phyloP scores from a whole-genome alignment of 2,888 invertebrate species.

The Meganola albula region DNA sequence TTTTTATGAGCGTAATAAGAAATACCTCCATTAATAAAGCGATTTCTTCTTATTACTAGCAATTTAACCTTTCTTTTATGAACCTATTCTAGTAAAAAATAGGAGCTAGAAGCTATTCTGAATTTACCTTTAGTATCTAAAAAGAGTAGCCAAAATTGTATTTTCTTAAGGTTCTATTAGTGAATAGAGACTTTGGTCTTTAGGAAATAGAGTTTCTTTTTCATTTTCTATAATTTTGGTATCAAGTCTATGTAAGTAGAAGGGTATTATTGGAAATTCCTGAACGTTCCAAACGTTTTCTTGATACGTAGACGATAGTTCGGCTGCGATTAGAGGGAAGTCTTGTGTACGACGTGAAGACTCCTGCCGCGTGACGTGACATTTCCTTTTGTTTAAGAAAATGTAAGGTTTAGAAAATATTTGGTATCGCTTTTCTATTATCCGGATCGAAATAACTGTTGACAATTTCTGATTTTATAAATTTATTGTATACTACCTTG shows the following conservation, averaged over 20 bases:
- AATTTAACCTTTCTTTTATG: constrained; percentile 37
- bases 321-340: constrained; percentile 58
- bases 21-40: constrained; percentile 49
- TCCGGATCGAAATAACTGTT: no score
- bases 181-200: constrained; percentile 28
- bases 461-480: no score
- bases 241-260: constrained; percentile 22
- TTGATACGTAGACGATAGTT: constrained; percentile 60
- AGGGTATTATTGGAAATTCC: constrained; percentile 73
- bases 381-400: constrained; percentile 34
- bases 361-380: constrained; percentile 41
- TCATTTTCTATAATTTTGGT: constrained; percentile 6
- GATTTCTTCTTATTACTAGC: constrained; percentile 51
- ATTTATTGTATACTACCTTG: no score
- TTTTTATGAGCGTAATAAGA: constrained; percentile 35
- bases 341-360: constrained; percentile 49
- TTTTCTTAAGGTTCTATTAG: constrained; percentile 21
- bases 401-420: constrained; percentile 12
- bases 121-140: constrained; percentile 63
- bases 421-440: no score
- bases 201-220: constrained; percentile 15
- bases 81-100: constrained; percentile 38
- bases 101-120: constrained; percentile 61
- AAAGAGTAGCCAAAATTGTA: constrained; percentile 39
- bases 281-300: constrained; percentile 56